Conservation (phyloP, 2,113 vertebrate species). For the Eudorcas thomsonii region DNA sequence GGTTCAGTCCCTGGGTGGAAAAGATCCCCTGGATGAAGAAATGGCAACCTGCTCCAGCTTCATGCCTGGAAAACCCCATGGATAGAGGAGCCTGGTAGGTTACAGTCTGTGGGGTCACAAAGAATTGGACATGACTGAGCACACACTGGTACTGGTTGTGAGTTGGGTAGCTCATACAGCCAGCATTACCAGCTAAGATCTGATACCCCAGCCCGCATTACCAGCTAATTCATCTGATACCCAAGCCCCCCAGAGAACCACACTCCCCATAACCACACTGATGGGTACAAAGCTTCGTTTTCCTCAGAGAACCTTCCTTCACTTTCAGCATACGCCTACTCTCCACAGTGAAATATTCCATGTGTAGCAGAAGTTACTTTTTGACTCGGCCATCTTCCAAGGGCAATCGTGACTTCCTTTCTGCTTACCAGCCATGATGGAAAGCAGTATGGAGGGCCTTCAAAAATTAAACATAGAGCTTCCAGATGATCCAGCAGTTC, state of each 20-base stretch:
- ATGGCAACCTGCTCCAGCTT: background rate
- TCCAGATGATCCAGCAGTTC: background rate
- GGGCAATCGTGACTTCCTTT: background rate
- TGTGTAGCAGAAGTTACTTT: background rate
- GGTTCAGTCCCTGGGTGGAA: background rate
- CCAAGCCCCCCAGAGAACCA: background rate
- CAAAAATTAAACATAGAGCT: background rate
- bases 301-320: background rate
- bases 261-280: background rate
- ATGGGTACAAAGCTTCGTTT: background rate
- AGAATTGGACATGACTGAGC: background rate
- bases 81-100: background rate
- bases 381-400: background rate
- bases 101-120: background rate
- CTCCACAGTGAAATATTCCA: background rate
- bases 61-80: background rate
- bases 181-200: background rate
- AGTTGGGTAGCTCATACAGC: background rate
- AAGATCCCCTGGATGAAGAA: background rate
- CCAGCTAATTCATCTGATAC: background rate
- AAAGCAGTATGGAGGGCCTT: background rate
- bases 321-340: background rate
- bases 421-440: background rate
- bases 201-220: background rate
- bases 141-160: background rate